These are phyloP conservation scores for Hybos culiciformis DNA, from an alignment of 2,888 invertebrate species.

Conservation along the genomic window DNA sequence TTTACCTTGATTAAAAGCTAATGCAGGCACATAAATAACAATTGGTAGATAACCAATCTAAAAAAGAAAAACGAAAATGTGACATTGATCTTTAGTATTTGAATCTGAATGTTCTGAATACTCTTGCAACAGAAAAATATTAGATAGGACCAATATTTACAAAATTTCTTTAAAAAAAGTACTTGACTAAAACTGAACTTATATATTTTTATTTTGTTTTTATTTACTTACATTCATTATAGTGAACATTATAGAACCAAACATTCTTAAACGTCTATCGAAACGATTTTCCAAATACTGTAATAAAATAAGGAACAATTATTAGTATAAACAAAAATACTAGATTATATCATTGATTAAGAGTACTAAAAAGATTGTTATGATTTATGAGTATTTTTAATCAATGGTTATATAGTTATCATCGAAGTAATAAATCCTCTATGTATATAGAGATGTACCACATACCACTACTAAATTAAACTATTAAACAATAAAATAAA, in stretches of 20 bases:
- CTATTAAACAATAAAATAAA: too few relatives aligned
- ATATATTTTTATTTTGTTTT: constrained; percentile 2
- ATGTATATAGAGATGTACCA: too few relatives aligned
- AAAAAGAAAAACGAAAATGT: constrained; percentile 23
- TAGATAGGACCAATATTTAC: constrained; percentile 1
- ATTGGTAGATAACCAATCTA: constrained; percentile 67
- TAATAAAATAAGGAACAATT: constrained; percentile 24
- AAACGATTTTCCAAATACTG: constrained; percentile 62
- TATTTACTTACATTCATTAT: constrained; percentile 55
- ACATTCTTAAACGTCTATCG: constrained; percentile 53
- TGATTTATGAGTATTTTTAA: too few relatives aligned
- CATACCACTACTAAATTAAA: too few relatives aligned
- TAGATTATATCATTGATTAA: too few relatives aligned
- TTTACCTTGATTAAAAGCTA: constrained; percentile 67
- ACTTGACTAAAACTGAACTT: background rate
- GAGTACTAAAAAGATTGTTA: too few relatives aligned
- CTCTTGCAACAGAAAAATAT: constrained; percentile 3
- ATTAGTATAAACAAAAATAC: too few relatives aligned
- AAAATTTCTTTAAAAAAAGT: too few relatives aligned
- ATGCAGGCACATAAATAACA: constrained; percentile 64
- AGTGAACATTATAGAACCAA: constrained; percentile 59
- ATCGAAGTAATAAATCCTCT: too few relatives aligned
- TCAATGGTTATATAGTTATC: too few relatives aligned
- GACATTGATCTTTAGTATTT: background rate
- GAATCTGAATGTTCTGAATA: background rate